Evolutionary conservation across 1,140 invertebrate genomes (phyloP), one percentile per base, ranked within the genome.

Genomic region (Trichoplusia ni): DNA sequence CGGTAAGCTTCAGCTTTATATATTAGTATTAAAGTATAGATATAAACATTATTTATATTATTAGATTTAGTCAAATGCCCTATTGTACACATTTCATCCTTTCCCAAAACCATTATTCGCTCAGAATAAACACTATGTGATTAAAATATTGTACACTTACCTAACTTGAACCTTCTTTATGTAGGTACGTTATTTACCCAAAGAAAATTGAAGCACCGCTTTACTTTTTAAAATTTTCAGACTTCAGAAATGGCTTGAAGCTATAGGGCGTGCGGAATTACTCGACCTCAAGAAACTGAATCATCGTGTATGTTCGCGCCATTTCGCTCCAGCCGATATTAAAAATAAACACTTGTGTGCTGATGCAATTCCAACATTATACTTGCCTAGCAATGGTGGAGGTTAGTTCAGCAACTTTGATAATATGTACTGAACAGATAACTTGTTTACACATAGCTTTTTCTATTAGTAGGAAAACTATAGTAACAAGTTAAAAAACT

Each of bases 281-380:
- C 14, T 86, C 4, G 69, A 71, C 16, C 56, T 70, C 16, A 73
- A 75, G 1, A 79, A 75, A 31, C 37, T 69, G 7, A 64, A 70
- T 4, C 58, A 81, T 6, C 74, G 87, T 14, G 75, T 90, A 14
- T 90, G 87, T 62, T 90, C 87, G 0, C 67, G 83, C 21, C 87
- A 90, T 42, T 90, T 90, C 49, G 19, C 66, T 9, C 79, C 80
- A 0, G 67, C 67, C 0, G 67, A 61, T 53, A 76, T 84, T 14
- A 83, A 79, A 51, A 85, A 81, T 63, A 79, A 75, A 38, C 73
- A 80, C 60, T 63, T 88, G n/a, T 74, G 68, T 59, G 47, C 78
- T 25, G 73, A 84, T 74, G 87, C 87, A 14, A 51, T 87, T 21
- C 87, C 87, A 6, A 79, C 75, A 9, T 68, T 84, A 47, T 73